phyloP scores from a whole-genome alignment of 2,888 invertebrate species.

The Parnassius glacialis region DNA sequence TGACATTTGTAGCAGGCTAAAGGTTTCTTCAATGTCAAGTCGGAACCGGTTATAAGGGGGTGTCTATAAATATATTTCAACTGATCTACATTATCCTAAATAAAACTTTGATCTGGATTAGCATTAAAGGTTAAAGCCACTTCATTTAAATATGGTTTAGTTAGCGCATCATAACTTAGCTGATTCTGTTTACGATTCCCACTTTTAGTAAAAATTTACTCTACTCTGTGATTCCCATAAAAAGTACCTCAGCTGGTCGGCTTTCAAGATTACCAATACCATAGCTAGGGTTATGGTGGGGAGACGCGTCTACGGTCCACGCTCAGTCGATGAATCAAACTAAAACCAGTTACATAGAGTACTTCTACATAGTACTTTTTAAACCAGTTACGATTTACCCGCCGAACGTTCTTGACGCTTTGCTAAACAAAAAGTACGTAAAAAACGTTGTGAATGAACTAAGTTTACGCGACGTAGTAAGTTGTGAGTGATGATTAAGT shows the following conservation, averaged over 20 bases:
- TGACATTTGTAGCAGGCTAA: conserved; percentile 3
- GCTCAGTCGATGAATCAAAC: no score
- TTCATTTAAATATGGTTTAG: not conserved
- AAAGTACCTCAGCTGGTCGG: conserved; percentile 25
- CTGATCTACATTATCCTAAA: conserved; percentile 1
- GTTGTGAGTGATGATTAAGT: conserved; percentile 64
- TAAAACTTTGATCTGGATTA: not conserved
- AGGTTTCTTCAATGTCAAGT: conserved; percentile 12
- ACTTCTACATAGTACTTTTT: not conserved
- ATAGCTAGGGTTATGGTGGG: conserved; percentile 47
- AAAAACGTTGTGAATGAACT: conserved; percentile 45
- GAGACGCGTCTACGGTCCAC: conserved; percentile 37
- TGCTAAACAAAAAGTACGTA: conserved; percentile 31
- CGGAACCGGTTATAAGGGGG: conserved; percentile 10
- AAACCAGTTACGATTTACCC: conserved; percentile 59
- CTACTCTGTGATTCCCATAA: no score
- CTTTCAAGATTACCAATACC: conserved; percentile 49
- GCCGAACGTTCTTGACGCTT: conserved; percentile 45
- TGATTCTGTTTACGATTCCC: not conserved
- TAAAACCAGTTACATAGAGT: no score
- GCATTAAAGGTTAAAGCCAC: not conserved
- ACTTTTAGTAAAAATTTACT: no score
- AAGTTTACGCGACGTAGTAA: conserved; percentile 40
- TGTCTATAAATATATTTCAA: conserved; percentile 5
- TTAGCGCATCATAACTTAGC: conserved; percentile 9